These are phyloP conservation scores for Hirtodrosophila alboralis DNA, from an alignment of 2,888 invertebrate genomes.

Conservation along the genomic window DNA sequence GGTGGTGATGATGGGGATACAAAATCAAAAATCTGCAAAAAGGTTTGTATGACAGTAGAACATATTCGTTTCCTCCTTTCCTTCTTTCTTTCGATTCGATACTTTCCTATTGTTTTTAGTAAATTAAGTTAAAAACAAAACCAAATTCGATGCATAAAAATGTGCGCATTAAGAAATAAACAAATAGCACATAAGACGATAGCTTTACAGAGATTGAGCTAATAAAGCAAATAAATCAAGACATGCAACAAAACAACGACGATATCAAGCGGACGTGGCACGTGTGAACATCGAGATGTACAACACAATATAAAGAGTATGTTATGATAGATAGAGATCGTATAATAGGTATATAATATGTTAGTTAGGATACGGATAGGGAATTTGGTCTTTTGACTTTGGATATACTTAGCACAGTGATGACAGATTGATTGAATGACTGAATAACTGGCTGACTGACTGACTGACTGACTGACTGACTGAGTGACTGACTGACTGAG, in stretches of 20 bases:
- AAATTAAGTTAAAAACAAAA: constrained; percentile 41
- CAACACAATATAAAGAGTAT: constrained; percentile 38
- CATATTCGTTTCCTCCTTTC: constrained; percentile 59
- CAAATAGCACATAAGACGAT: constrained; percentile 18
- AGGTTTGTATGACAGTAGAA: constrained; percentile 74
- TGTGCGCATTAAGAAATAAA: constrained; percentile 49
- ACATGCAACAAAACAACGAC: constrained; percentile 40
- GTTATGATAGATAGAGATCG: constrained; percentile 30
- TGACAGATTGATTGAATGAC: constrained; percentile 33
- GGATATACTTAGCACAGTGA: constrained; percentile 5
- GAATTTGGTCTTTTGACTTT: constrained; percentile 9
- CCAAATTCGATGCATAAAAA: constrained; percentile 64
- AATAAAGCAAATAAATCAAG: constrained; percentile 37
- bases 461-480: constrained; percentile 37
- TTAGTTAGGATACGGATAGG: constrained; percentile 15
- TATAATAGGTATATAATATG: constrained; percentile 5
- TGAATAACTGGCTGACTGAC: constrained; percentile 20
- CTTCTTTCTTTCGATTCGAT: constrained; percentile 23
- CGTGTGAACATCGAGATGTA: constrained; percentile 13
- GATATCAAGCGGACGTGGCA: constrained; percentile 5
- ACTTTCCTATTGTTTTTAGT: constrained; percentile 28
- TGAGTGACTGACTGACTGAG: constrained; percentile 39
- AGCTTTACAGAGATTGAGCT: constrained; percentile 1
- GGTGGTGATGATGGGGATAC: constrained; percentile 79
- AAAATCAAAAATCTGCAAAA: constrained; percentile 83